Conservation (phyloP, 1,140 invertebrate species). For the Nephotettix cincticeps region DNA sequence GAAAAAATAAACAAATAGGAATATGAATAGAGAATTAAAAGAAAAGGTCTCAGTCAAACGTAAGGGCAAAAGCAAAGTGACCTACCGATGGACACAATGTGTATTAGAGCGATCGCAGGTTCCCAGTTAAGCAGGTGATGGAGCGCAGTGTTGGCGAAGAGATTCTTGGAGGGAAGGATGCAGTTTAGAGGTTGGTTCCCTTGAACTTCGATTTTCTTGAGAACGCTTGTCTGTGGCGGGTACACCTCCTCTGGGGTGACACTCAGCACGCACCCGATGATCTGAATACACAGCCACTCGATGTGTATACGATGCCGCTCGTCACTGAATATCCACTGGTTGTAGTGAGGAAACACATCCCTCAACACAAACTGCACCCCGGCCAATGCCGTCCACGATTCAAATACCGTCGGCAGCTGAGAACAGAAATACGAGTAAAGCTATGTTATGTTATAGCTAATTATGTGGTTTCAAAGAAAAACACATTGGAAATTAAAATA, state of each 20-base stretch:
- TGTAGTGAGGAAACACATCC: constrained; percentile 25
- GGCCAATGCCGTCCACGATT: constrained; percentile 10
- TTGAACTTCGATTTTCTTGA: neutral
- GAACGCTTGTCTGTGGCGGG: neutral
- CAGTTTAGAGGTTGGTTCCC: neutral
- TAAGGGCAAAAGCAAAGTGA: no score
- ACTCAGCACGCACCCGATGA: neutral
- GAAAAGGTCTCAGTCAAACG: no score
- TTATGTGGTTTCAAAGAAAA: no score
- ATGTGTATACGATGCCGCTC: constrained; percentile 4
- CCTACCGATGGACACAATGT: constrained; percentile 19
- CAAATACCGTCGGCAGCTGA: neutral
- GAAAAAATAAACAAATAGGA: neutral
- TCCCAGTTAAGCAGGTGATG: constrained; percentile 24
- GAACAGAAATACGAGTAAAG: neutral
- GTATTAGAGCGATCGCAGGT: constrained; percentile 14
- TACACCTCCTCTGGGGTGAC: neutral
- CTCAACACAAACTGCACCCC: constrained; percentile 23
- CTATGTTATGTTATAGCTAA: no score
- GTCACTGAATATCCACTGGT: constrained; percentile 19
- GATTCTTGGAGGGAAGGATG: constrained; percentile 3
- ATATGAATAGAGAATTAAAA: no score
- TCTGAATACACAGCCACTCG: constrained; percentile 24
- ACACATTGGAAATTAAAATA: no score
- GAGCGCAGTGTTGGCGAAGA: constrained; percentile 24